These are phyloP conservation scores for Sebastes aleutianus DNA, from an alignment of 2,797 vertebrate species.

Conservation along the genomic window DNA sequence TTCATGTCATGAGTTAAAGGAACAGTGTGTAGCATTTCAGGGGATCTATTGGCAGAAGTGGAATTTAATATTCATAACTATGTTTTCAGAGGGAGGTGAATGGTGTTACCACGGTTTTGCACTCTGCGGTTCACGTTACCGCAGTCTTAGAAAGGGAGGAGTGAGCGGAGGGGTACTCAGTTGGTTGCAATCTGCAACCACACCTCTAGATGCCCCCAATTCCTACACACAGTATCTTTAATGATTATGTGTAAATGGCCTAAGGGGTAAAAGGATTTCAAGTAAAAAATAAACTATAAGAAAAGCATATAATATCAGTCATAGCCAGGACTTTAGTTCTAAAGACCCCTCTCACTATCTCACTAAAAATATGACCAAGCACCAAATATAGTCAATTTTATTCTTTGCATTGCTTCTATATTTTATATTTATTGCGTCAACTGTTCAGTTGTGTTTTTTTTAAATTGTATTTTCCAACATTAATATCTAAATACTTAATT, in stretches of 20 bases:
- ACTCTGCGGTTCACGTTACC: too few relatives aligned
- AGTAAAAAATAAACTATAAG: neutral
- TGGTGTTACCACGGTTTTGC: neutral
- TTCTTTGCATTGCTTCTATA: neutral
- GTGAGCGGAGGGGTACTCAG: too few relatives aligned
- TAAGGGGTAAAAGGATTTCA: rapidly evolving
- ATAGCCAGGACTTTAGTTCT: neutral
- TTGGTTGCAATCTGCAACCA: rapidly evolving
- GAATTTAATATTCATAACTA: too few relatives aligned
- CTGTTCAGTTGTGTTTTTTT: neutral
- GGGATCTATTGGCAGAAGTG: too few relatives aligned
- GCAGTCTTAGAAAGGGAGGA: too few relatives aligned
- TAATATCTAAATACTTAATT: neutral
- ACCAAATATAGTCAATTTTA: neutral
- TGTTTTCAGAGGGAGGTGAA: too few relatives aligned
- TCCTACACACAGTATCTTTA: neutral
- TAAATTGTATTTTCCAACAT: neutral
- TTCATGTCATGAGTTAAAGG: neutral
- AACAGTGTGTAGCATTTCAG: neutral
- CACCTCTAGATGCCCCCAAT: too few relatives aligned
- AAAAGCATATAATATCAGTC: neutral
- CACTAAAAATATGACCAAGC: neutral
- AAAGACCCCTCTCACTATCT: neutral
- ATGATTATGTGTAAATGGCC: neutral
- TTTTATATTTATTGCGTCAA: neutral